A percentile compares a stretch with the other conserved stretches of the same genome.
phyloP scores from a whole-genome alignment of 2,888 invertebrate genomes.

The Ichneumon xanthorius region DNA sequence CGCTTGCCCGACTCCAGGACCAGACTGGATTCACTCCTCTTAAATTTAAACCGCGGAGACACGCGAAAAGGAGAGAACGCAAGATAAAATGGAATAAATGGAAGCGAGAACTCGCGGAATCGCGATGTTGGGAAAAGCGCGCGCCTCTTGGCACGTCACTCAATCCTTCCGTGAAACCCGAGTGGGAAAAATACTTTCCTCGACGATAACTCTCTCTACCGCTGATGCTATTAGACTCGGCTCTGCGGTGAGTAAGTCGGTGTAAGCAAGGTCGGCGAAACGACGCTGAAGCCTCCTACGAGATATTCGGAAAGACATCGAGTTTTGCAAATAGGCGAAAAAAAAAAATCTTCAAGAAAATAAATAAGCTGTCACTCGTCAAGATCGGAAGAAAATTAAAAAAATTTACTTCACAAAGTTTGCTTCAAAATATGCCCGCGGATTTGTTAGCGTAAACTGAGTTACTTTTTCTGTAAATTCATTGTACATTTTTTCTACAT shows the following conservation, averaged over 20 bases:
- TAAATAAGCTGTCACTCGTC: too few relatives aligned
- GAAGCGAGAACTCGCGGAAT: slow-evolving; percentile 24
- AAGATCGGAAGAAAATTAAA: too few relatives aligned
- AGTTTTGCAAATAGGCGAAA: too few relatives aligned
- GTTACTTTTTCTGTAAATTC: too few relatives aligned
- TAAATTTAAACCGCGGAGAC: slow-evolving; percentile 15
- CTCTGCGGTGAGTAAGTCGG: slow-evolving; percentile 18
- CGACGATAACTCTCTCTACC: background rate
- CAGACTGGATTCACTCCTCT: slow-evolving; percentile 32
- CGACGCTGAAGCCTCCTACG: slow-evolving; percentile 14
- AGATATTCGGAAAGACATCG: too few relatives aligned
- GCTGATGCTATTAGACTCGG: slow-evolving; percentile 29
- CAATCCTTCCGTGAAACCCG: slow-evolving; percentile 8
- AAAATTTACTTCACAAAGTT: too few relatives aligned
- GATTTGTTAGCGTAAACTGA: too few relatives aligned
- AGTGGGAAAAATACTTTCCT: slow-evolving; percentile 21
- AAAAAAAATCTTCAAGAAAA: too few relatives aligned
- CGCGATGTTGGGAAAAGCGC: slow-evolving; percentile 20
- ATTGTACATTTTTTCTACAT: too few relatives aligned
- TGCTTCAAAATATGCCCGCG: too few relatives aligned
- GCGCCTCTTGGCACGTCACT: slow-evolving; percentile 33
- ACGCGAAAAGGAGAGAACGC: slow-evolving; percentile 7
- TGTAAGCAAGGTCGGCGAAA: slow-evolving; percentile 18
- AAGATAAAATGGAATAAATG: slow-evolving; percentile 14
- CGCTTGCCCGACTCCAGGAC: slow-evolving; percentile 21